Percentiles rank a stretch among this genome's conserved stretches.
Conservation (phyloP, 1,140 invertebrate species). For the Pomacea maculata region DNA sequence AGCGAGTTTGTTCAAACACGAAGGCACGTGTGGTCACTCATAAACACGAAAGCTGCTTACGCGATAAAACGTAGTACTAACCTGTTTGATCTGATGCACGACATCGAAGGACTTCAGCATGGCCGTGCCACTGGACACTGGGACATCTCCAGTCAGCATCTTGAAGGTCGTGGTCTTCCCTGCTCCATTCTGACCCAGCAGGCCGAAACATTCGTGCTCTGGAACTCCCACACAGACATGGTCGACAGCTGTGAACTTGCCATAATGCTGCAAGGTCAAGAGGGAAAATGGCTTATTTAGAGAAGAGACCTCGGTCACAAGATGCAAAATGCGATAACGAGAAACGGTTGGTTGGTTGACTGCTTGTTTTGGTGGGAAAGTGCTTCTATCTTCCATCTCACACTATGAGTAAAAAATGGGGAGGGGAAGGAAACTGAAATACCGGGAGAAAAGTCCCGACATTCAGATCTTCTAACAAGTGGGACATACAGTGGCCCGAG, state of each 20-base stretch:
- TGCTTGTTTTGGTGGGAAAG: too few species aligned
- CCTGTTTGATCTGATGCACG: conserved; percentile 64
- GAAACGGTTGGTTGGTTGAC: too few species aligned
- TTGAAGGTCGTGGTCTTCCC: conserved; percentile 65
- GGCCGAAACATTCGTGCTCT: conserved; percentile 82
- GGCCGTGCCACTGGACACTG: conserved; percentile 52
- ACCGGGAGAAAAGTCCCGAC: too few species aligned
- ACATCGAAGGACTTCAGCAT: conserved; percentile 39
- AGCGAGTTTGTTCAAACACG: neutral
- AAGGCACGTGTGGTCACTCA: neutral
- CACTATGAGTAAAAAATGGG: too few species aligned
- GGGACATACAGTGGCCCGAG: too few species aligned
- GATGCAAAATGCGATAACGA: neutral
- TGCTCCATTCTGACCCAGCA: conserved; percentile 74
- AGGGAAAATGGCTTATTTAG: conserved; percentile 25
- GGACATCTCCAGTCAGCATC: conserved; percentile 56
- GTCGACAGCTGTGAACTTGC: conserved; percentile 76
- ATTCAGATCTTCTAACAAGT: too few species aligned
- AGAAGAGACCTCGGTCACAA: neutral
- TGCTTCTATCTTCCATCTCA: too few species aligned
- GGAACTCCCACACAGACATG: conserved; percentile 76
- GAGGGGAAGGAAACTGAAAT: too few species aligned
- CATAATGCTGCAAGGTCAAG: conserved; percentile 68
- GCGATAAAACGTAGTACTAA: conserved; percentile 23
- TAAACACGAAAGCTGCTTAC: too few species aligned